Conservation (phyloP, 2,113 vertebrate genomes). For the Haplotaxodon microlepis region DNA sequence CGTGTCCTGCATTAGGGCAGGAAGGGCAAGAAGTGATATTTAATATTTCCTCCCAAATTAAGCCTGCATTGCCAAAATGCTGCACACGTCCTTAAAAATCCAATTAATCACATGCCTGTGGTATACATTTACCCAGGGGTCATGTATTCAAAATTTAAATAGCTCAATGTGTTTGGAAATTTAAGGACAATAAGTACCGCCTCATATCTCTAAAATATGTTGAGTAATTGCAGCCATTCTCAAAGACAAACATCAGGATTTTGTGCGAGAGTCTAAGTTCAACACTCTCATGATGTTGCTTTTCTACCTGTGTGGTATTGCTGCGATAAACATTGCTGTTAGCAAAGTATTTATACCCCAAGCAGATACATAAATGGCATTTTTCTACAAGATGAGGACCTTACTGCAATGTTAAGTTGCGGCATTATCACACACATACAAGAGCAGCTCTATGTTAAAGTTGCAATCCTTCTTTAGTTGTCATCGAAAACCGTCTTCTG, state of each 20-base stretch:
- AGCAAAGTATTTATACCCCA: neutral
- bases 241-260: neutral
- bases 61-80: neutral
- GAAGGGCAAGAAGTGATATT: neutral
- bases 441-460: slow-evolving; percentile 40
- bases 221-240: neutral
- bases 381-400: neutral
- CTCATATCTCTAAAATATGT: neutral
- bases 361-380: neutral
- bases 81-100: neutral
- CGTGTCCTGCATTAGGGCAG: neutral
- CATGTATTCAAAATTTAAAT: neutral
- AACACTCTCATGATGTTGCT: slow-evolving; percentile 14
- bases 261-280: neutral
- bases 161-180: neutral
- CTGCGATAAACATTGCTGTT: slow-evolving; percentile 6
- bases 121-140: neutral
- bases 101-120: neutral
- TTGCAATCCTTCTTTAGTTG: slow-evolving; percentile 15
- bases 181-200: neutral
- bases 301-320: slow-evolving; percentile 25
- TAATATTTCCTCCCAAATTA: neutral
- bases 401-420: neutral
- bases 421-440: slow-evolving; percentile 24
- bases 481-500: neutral